Conservation (phyloP, 1,140 invertebrate genomes). For the Aphidius ervi region DNA sequence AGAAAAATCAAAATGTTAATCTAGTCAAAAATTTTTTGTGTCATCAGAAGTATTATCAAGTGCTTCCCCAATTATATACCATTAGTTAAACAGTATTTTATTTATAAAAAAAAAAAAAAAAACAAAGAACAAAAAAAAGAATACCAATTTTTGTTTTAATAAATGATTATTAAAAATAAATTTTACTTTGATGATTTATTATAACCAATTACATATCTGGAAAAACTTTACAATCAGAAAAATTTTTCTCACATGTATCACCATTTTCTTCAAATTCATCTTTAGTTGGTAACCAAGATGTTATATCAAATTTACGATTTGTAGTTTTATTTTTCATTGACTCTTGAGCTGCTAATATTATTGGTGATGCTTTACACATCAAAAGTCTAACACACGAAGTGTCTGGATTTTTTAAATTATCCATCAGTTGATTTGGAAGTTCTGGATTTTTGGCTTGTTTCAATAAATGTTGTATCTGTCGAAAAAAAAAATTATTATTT, state of each 20-base stretch:
- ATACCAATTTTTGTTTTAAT: not conserved
- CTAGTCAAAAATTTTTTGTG: no score
- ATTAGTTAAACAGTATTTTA: no score
- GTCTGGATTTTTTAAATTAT: constrained; percentile 56
- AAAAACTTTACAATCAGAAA: constrained; percentile 53
- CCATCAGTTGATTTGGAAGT: constrained; percentile 62
- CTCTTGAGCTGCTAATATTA: constrained; percentile 70
- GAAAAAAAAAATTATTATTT: constrained; percentile 2
- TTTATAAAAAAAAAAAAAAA: no score
- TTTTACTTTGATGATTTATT: not conserved
- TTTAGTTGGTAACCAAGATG: constrained; percentile 58
- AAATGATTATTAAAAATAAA: not conserved
- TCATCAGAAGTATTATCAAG: no score
- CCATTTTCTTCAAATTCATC: constrained; percentile 61
- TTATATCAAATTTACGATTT: constrained; percentile 34
- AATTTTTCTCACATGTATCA: constrained; percentile 62
- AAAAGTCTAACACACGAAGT: constrained; percentile 68
- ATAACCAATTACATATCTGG: constrained; percentile 10
- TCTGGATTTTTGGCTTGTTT: constrained; percentile 57
- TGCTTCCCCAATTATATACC: no score
- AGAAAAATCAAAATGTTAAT: no score
- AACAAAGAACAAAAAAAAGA: not conserved
- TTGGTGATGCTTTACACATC: constrained; percentile 71
- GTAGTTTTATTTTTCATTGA: constrained; percentile 49
- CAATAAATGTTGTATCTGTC: constrained; percentile 56